Percentiles rank a stretch among this genome's conserved stretches.
Evolutionary conservation across 2,797 vertebrate genomes (phyloP).

Genomic region (Halcyon smyrnensis): DNA sequence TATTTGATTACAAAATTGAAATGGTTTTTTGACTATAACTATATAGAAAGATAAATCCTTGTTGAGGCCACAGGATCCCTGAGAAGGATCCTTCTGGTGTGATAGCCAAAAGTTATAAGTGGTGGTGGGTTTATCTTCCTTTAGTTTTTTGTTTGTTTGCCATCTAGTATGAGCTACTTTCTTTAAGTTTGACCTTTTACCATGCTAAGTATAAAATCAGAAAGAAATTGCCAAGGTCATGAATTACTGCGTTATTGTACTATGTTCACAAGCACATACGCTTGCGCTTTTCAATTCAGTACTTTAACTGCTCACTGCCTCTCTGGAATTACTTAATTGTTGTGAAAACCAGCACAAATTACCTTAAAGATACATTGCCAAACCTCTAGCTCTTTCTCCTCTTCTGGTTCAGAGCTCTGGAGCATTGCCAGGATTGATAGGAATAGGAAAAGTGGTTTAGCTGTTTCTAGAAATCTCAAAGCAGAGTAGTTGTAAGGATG

Average conservation of each 20-base stretch:
- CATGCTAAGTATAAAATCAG: neutral
- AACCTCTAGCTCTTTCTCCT: neutral
- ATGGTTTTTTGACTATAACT: neutral
- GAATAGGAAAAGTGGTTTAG: constrained; percentile 46
- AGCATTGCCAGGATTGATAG: neutral
- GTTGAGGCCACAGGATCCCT: neutral
- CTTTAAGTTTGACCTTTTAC: neutral
- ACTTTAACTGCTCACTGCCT: neutral
- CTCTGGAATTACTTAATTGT: neutral
- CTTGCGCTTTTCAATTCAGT: neutral
- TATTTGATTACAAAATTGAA: neutral
- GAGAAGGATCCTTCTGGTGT: neutral
- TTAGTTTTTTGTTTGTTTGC: neutral
- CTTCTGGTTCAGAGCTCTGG: constrained; percentile 18
- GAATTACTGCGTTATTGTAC: neutral
- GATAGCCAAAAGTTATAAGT: neutral
- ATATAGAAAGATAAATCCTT: neutral
- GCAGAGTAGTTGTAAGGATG: neutral
- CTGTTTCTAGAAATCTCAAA: constrained; percentile 50
- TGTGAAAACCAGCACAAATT: constrained; percentile 19
- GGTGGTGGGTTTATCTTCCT: neutral
- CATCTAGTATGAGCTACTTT: neutral
- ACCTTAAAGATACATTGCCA: neutral
- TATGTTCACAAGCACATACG: neutral
- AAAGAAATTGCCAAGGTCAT: neutral